These are phyloP conservation scores for Phasianus colchicus DNA, from an alignment of 2,113 vertebrate species.

Conservation along the genomic window DNA sequence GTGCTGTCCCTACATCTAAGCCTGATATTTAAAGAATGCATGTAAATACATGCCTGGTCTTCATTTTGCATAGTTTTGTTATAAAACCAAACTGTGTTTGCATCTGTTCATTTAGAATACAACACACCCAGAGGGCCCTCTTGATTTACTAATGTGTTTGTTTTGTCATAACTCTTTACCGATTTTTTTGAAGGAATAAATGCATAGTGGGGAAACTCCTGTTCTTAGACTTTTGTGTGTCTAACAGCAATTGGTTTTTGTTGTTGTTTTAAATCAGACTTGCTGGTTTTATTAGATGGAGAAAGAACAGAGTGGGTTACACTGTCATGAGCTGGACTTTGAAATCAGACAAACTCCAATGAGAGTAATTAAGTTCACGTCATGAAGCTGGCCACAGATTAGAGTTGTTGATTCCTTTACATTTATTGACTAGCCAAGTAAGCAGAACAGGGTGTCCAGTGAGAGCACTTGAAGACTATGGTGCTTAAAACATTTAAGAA, in stretches of 20 bases:
- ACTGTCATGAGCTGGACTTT: background rate
- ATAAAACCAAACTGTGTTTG: background rate
- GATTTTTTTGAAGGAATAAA: background rate
- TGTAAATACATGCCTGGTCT: conserved; percentile 33
- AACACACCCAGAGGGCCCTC: background rate
- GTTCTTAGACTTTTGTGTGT: background rate
- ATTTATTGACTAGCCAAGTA: background rate
- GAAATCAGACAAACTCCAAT: conserved; percentile 22
- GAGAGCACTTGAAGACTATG: background rate
- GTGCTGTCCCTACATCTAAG: conserved; percentile 28
- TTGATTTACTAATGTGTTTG: background rate
- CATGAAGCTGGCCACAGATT: background rate
- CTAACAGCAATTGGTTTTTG: background rate
- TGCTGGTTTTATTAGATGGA: background rate
- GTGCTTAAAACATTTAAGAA: background rate
- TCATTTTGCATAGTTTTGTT: conserved; percentile 39
- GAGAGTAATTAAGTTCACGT: background rate
- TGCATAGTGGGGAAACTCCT: background rate
- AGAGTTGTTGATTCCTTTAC: background rate
- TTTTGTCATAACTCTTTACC: background rate
- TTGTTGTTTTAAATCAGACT: background rate
- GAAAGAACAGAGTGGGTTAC: background rate
- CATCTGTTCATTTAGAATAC: background rate
- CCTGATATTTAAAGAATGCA: conserved; percentile 44
- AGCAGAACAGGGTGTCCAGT: background rate